Evolutionary conservation across 2,888 invertebrate species (phyloP), one percentile per base, ranked within the genome.

Genomic region (Dorcus hopei): DNA sequence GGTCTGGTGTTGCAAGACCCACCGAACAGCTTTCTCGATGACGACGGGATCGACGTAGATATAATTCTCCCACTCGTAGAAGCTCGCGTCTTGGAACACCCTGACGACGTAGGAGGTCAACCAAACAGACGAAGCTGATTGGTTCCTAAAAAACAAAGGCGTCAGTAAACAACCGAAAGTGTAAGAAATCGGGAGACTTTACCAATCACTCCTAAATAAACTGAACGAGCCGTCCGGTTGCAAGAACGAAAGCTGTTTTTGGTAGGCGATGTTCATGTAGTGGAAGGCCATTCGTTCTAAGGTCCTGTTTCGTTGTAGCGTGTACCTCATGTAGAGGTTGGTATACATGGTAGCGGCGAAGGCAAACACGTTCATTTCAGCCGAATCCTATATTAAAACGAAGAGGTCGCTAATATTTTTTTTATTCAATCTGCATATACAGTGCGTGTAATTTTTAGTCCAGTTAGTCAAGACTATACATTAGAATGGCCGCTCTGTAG

Each of bases 31-130:
- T 74, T 88, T 88, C 3, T 91, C 87, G 68, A 97, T 92, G 65
- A 94, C 90, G 45, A 85, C 82, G 0, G 94, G 91, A 76, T 97
- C 96, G 65, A 97, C 94, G 79, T 93, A 97, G 55, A 97, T 87
- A 72, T 89, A 94, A 77, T 95, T 94, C 80, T 97, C 96, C 97
- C 97, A 97, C 76, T 97, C 97, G 72, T 95, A 95, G 78, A 95
- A 95, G 40, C 91, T 91, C 0, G 95, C 96, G 73, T 94, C 93
- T 76, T 95, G 91, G 75, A 97, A 89, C 50, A 93, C 85, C 65
- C 93, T 85, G 0, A 92, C 90, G 72, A 92, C 92, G 78, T 93
- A 96, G 0, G 97, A 91, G 0, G 97, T 97, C 64, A 97, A 77
- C 95, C 96, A 95, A 0, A 95, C 93, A 39, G 93, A 93, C 0